Evolutionary conservation across 2,888 invertebrate species (phyloP).

Genomic region (Metacarcinus magister): DNA sequence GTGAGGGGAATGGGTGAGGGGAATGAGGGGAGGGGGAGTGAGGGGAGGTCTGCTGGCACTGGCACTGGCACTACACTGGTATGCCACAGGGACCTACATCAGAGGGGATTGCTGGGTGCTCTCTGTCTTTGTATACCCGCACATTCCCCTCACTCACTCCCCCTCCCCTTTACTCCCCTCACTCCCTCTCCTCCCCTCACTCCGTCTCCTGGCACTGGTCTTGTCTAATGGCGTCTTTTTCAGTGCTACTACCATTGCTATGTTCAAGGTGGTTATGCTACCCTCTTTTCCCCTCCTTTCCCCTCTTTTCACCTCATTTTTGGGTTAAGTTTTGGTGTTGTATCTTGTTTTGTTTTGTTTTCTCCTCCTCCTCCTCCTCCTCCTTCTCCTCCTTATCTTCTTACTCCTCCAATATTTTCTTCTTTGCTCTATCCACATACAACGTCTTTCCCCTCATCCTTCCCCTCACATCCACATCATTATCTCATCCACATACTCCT

Average conservation of each 20-base stretch:
- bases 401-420: background rate
- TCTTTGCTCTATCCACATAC: background rate
- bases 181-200: background rate
- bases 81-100: background rate
- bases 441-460: background rate
- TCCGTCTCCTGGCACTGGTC: background rate
- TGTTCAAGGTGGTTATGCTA: too few relatives aligned
- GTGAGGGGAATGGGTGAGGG: background rate
- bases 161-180: background rate
- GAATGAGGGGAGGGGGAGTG: background rate
- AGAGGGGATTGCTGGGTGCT: background rate
- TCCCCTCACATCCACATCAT: background rate
- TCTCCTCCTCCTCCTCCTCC: too few relatives aligned
- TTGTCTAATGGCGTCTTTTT: too few relatives aligned
- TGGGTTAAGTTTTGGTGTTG: too few relatives aligned
- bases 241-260: too few relatives aligned
- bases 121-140: background rate
- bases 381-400: too few relatives aligned
- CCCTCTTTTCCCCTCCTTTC: too few relatives aligned
- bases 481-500: background rate
- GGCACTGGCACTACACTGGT: background rate
- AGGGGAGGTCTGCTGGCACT: background rate
- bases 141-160: background rate
- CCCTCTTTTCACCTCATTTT: too few relatives aligned
- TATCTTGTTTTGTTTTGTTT: too few relatives aligned